Percentiles rank a stretch among this genome's conserved stretches.
Conservation (phyloP, 2,113 vertebrate species). For the Orthochromis malagaraziensis region DNA sequence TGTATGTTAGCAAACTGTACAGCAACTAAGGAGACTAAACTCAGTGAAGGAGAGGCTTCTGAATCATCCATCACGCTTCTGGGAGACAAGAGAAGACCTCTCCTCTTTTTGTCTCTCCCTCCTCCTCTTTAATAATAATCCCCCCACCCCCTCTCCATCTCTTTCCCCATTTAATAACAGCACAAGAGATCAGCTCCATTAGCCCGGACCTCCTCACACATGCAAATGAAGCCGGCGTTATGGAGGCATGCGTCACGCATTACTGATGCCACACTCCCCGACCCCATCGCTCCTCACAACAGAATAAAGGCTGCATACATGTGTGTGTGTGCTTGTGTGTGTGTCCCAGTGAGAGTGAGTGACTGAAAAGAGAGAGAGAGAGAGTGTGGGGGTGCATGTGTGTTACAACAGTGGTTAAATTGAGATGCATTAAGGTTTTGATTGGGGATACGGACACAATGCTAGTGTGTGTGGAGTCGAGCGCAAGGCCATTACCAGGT, state of each 20-base stretch:
- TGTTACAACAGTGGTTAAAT: conserved; percentile 34
- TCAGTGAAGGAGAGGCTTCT: neutral
- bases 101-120: conserved; percentile 20
- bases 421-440: conserved; percentile 41
- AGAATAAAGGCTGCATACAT: neutral
- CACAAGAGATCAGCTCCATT: conserved; percentile 60
- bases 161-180: conserved; percentile 49
- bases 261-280: conserved; percentile 24
- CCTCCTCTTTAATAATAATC: conserved; percentile 15
- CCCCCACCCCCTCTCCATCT: neutral
- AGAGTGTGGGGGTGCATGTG: neutral
- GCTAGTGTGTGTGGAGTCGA: neutral
- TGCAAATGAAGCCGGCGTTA: conserved; percentile 54
- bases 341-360: neutral
- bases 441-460: neutral
- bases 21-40: neutral
- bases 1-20: neutral
- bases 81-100: conserved; percentile 7
- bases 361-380: neutral
- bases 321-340: neutral
- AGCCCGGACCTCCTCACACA: conserved; percentile 61
- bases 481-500: neutral
- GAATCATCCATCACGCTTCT: conserved; percentile 33
- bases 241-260: conserved; percentile 43
- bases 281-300: conserved; percentile 3